A percentile compares a stretch with the other conserved stretches of the same genome.
Conservation (phyloP, 2,888 invertebrate species). For the Apamea anceps region DNA sequence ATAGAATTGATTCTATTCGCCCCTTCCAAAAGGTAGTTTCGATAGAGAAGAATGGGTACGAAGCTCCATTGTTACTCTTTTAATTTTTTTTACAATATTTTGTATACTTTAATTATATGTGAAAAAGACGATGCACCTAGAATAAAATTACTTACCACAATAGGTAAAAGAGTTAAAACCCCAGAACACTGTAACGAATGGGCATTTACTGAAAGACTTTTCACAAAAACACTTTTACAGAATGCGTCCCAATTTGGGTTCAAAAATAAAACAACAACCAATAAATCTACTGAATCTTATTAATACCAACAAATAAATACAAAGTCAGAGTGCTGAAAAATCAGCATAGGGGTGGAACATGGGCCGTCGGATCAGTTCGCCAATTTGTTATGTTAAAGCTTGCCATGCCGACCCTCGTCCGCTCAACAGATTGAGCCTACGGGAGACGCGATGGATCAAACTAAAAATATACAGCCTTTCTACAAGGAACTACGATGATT, state of each 20-base stretch:
- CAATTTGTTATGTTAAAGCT: constrained; percentile 85
- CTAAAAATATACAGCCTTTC: constrained; percentile 74
- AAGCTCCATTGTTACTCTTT: too few relatives aligned
- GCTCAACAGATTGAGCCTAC: constrained; percentile 80
- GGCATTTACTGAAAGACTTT: background rate
- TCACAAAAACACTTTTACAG: background rate
- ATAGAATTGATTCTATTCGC: too few relatives aligned
- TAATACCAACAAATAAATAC: constrained; percentile 59
- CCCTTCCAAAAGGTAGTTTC: too few relatives aligned
- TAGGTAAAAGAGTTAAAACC: too few relatives aligned
- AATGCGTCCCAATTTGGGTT: background rate
- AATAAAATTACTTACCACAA: too few relatives aligned
- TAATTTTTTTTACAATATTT: too few relatives aligned
- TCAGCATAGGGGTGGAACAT: constrained; percentile 68
- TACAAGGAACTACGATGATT: constrained; percentile 37
- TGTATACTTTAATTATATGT: too few relatives aligned
- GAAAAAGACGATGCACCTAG: too few relatives aligned
- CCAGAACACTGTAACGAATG: background rate
- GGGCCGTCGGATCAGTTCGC: constrained; percentile 80
- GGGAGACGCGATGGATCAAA: constrained; percentile 80
- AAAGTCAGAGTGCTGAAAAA: constrained; percentile 50
- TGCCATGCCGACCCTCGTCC: constrained; percentile 77
- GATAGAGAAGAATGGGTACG: too few relatives aligned
- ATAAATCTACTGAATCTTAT: constrained; percentile 46
- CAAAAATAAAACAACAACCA: constrained; percentile 8